Percentiles rank a stretch among this genome's conserved stretches.
These are phyloP conservation scores for Notolepis coatsorum DNA, from an alignment of 2,797 vertebrate genomes.

Conservation along the genomic window DNA sequence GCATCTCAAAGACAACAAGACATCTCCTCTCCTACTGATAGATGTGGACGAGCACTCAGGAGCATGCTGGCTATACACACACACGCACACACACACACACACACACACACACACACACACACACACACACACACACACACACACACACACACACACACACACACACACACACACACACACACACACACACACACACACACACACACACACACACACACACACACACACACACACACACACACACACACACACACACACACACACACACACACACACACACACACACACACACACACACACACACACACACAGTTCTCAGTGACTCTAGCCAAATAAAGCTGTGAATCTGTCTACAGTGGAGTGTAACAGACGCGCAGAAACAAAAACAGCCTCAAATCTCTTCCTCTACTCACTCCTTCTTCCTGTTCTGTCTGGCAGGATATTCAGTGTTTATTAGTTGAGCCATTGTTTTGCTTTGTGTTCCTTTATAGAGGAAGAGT, in stretches of 20 bases:
- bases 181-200: neutral
- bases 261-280: neutral
- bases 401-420: neutral
- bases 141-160: neutral
- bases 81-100: neutral
- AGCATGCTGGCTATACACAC: neutral
- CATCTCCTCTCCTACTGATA: conserved; percentile 26
- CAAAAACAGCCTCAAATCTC: neutral
- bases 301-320: too few species aligned
- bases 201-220: conserved; percentile 3
- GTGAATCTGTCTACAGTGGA: conserved; percentile 6
- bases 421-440: conserved; percentile 31
- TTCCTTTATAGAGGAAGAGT: conserved; percentile 17
- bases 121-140: neutral
- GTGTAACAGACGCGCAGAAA: conserved; percentile 7
- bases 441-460: conserved; percentile 46
- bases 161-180: neutral
- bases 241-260: neutral
- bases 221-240: neutral
- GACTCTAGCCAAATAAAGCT: conserved; percentile 25
- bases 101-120: neutral
- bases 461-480: conserved; percentile 28
- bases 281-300: neutral
- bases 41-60: neutral
- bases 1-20: conserved; percentile 31